A percentile compares a stretch with the other conserved stretches of the same genome.
Conservation (phyloP, 2,888 invertebrate species). For the Ernsta delagoae region DNA sequence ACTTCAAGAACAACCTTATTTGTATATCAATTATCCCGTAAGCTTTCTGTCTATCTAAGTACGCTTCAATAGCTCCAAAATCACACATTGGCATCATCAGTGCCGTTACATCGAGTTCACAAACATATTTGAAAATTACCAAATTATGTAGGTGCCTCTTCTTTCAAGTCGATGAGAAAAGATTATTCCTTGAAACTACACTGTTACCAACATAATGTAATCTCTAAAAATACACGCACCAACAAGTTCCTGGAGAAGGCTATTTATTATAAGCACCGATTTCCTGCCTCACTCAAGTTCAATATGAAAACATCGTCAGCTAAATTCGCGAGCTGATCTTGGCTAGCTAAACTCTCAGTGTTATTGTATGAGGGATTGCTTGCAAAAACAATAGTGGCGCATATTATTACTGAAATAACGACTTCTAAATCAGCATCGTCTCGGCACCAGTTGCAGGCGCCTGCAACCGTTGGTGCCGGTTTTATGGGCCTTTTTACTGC, state of each 20-base stretch:
- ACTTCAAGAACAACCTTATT: too few species aligned
- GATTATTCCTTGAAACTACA: too few species aligned
- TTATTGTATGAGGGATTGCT: conserved; percentile 44
- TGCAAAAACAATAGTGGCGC: conserved; percentile 43
- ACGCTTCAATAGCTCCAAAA: too few species aligned
- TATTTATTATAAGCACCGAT: conserved; percentile 36
- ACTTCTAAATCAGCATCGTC: conserved; percentile 32
- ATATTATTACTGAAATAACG: conserved; percentile 35
- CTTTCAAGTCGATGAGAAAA: too few species aligned
- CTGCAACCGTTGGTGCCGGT: conserved; percentile 23
- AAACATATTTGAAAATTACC: too few species aligned
- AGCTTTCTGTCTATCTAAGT: too few species aligned
- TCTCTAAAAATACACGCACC: not conserved
- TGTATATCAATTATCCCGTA: too few species aligned
- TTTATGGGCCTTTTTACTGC: conserved; percentile 19
- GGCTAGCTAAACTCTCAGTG: conserved; percentile 32
- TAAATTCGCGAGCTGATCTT: conserved; percentile 35
- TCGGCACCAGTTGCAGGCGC: not conserved
- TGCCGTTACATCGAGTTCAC: too few species aligned
- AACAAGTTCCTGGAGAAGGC: conserved; percentile 31
- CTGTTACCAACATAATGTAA: not conserved
- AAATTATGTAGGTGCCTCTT: too few species aligned
- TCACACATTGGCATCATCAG: too few species aligned
- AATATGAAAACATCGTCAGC: conserved; percentile 24
- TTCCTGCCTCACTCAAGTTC: conserved; percentile 34